A percentile compares a stretch with the other conserved stretches of the same genome.
These are phyloP conservation scores for Orestias chungarensis DNA, from an alignment of 2,797 vertebrate genomes.

Conservation along the genomic window DNA sequence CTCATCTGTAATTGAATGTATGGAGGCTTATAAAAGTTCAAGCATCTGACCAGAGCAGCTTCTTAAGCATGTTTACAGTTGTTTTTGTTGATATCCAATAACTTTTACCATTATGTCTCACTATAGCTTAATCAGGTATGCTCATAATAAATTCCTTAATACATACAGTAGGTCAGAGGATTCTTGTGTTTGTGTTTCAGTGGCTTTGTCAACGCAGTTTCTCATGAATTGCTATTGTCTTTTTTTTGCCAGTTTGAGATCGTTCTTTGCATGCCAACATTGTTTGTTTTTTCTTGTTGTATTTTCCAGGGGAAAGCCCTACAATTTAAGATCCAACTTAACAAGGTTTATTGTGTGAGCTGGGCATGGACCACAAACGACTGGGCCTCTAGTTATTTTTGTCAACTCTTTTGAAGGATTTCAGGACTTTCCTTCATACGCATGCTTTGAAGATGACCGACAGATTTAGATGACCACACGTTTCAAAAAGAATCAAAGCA, in stretches of 20 bases:
- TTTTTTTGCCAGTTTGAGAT: constrained; percentile 43
- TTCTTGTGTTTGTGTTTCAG: constrained; percentile 30
- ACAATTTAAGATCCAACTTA: constrained; percentile 53
- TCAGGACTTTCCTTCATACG: constrained; percentile 28
- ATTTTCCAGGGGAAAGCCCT: constrained; percentile 32
- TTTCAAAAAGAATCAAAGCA: constrained; percentile 16
- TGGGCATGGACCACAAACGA: constrained; percentile 54
- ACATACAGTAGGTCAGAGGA: neutral
- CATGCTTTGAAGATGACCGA: constrained; percentile 34
- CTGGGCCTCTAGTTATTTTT: constrained; percentile 46
- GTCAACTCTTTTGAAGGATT: constrained; percentile 24
- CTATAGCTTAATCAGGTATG: neutral
- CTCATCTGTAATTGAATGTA: neutral
- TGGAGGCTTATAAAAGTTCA: neutral
- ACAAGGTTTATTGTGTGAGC: constrained; percentile 56
- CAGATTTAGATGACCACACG: constrained; percentile 17
- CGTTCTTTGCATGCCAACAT: constrained; percentile 54
- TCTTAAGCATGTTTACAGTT: neutral
- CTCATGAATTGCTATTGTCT: constrained; percentile 43
- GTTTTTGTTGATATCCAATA: neutral
- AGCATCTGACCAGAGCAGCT: neutral
- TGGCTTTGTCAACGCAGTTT: constrained; percentile 36
- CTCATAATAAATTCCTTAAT: neutral
- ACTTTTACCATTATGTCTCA: neutral
- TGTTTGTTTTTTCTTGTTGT: constrained; percentile 43